A percentile compares a stretch with the other conserved stretches of the same genome.
Conservation (phyloP, 2,888 invertebrate genomes). For the Geotrupes spiniger region DNA sequence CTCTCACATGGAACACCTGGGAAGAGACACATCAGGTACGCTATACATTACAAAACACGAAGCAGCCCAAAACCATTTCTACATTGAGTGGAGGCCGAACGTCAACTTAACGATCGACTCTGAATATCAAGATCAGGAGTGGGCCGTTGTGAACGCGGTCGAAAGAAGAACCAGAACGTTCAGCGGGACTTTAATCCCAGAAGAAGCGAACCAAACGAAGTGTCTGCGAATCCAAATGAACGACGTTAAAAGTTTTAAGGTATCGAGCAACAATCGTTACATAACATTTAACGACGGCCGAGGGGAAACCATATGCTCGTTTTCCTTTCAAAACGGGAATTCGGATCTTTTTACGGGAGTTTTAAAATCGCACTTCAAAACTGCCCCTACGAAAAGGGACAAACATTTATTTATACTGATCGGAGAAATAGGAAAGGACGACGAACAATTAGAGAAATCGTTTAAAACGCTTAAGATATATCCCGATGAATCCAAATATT, state of each 20-base stretch:
- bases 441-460: slow-evolving; percentile 73
- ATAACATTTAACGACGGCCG: slow-evolving; percentile 68
- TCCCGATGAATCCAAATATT: slow-evolving; percentile 64
- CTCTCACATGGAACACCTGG: slow-evolving; percentile 60
- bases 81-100: slow-evolving; percentile 79
- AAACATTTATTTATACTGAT: slow-evolving; percentile 70
- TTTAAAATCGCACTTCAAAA: slow-evolving; percentile 62
- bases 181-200: slow-evolving; percentile 53
- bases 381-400: slow-evolving; percentile 69
- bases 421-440: slow-evolving; percentile 63
- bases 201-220: slow-evolving; percentile 50
- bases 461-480: slow-evolving; percentile 86
- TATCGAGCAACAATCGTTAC: slow-evolving; percentile 55
- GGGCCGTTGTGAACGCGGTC: slow-evolving; percentile 79
- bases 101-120: slow-evolving; percentile 77
- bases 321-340: slow-evolving; percentile 86
- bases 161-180: slow-evolving; percentile 62
- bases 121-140: slow-evolving; percentile 77
- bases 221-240: slow-evolving; percentile 59
- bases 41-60: slow-evolving; percentile 66
- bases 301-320: slow-evolving; percentile 71
- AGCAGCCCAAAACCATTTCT: slow-evolving; percentile 46
- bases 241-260: slow-evolving; percentile 64
- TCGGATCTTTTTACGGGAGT: slow-evolving; percentile 71
- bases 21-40: slow-evolving; percentile 57